Conservation (phyloP, 2,797 vertebrate species). For the Vultur gryphus region DNA sequence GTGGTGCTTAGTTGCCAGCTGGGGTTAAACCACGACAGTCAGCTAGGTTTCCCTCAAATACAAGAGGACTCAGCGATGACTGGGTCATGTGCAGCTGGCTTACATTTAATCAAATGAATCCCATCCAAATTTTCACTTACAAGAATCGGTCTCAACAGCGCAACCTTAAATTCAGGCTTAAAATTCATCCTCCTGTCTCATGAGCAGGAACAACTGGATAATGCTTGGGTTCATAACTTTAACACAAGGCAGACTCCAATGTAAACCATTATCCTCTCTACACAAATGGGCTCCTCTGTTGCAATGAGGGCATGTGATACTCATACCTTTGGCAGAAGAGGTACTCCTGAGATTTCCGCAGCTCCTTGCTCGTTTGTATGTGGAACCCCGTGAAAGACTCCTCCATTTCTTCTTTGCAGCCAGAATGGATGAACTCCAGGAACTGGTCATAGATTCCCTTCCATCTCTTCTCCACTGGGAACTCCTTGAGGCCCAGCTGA, state of each 20-base stretch:
- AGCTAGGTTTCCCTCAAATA: not conserved
- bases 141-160: not conserved
- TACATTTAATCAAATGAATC: not conserved
- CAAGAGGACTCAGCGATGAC: not conserved
- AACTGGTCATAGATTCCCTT: slow-evolving; percentile 71
- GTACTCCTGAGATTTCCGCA: slow-evolving; percentile 66
- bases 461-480: slow-evolving; percentile 75
- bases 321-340: slow-evolving; percentile 69
- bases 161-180: not conserved
- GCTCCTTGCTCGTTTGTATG: slow-evolving; percentile 58
- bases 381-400: slow-evolving; percentile 77
- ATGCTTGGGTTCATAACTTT: not conserved
- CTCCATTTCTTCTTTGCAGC: slow-evolving; percentile 65
- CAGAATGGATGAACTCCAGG: slow-evolving; percentile 63
- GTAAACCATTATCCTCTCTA: not conserved
- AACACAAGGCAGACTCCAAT: not conserved
- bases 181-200: not conserved
- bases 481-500: slow-evolving; percentile 69
- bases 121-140: not conserved
- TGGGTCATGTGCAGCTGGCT: not conserved
- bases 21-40: too few relatives aligned
- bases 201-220: not conserved
- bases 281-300: not conserved
- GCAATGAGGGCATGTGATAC: rapidly evolving
- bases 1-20: too few relatives aligned